Base-by-base conservation (phyloP, 2,113 vertebrate genomes). In the Lycocorax pyrrhopterus region DNA sequence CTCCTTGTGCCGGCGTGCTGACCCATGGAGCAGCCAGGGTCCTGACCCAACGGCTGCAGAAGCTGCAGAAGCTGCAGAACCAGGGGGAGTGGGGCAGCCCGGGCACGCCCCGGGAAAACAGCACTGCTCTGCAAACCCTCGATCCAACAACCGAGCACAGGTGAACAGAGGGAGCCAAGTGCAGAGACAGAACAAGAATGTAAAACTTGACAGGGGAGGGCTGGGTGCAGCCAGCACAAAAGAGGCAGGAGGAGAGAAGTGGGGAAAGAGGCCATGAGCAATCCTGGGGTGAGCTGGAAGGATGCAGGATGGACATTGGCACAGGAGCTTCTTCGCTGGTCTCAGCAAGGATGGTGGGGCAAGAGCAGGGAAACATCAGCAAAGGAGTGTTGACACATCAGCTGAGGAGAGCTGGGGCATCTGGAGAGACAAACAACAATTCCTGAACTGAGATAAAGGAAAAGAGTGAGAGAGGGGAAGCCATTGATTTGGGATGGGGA, bases 21-120 rank as follows among this genome's bases (percentile, higher is more conserved):
- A 41, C 20, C 59, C 82, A 9, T 20, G 16, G 46, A n/a, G 33
- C 66, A 29, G 18, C 23, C 41, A 35, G 41, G 25, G 59, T 22
- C 66, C 53, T 3, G 1, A 13, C 12, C 4, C 0, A 0, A n/a
- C 0, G 0, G 43, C 56, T 35, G 56, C 37, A 33, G 81, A 10
- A 30, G 33, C 53, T 37, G 55, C 41, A 32, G 80, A 10, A 32
- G 32, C 37, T 29, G 17, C 60, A 63, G 62, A 43, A 43, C 29
- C 29, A 16, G 62, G 29, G 13, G 37, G 6, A 35, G 37, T 22
- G 5, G 52, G 13, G 33, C 10, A 9, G 76, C 51, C 22, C 2
- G 1, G 10, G 32, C n/a, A 68, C 8, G 13, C 8, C 47, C 13
- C 1, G 0, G 71, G 8, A 30, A 26, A 76, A 53, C 64, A 75